Evolutionary conservation across 2,888 invertebrate genomes (phyloP), one percentile per base, ranked within the genome.

Genomic region (Polylopha cassiicola): DNA sequence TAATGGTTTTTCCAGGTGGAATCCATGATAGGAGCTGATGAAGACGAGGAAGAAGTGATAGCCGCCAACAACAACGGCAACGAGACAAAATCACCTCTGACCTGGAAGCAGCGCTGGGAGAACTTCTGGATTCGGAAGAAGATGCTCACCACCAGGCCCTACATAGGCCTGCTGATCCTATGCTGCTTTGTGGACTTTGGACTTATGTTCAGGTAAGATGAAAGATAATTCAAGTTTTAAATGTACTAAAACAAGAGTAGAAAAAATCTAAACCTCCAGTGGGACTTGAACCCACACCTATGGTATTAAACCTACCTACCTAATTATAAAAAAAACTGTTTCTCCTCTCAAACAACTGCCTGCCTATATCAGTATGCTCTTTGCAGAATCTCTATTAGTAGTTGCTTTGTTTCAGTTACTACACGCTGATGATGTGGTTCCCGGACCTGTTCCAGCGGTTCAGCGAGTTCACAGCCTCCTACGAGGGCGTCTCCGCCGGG

Each of bases 341-440:
- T n/a, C n/a, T n/a, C n/a, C n/a, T n/a, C n/a, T n/a, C n/a, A n/a
- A n/a, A n/a, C n/a, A n/a, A n/a, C n/a, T n/a, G n/a, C n/a, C n/a
- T n/a, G n/a, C n/a, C 18, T 3, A 13, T 27, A 20, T 28, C 4
- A n/a, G n/a, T n/a, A n/a, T n/a, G n/a, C n/a, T n/a, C n/a, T n/a
- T n/a, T n/a, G n/a, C n/a, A n/a, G 4, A 17, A 17, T 13, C n/a
- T 24, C 6, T 2, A 1, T 20, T 13, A 23, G n/a, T 22, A 1
- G n/a, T 9, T n/a, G 20, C 32, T 31, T 14, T 26, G 23, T 39
- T 69, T 61, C 63, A 89, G 89, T 53, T 89, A 89, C 65, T 89
- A 88, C 65, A 89, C 89, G 0, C 62, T 89, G 47, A 87, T 88
- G 76, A 87, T 91, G 88, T 91, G 91, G 91, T 90, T 91, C 66